Base-by-base conservation (phyloP, 2,888 invertebrate species). In the Stenichneumon culpator region DNA sequence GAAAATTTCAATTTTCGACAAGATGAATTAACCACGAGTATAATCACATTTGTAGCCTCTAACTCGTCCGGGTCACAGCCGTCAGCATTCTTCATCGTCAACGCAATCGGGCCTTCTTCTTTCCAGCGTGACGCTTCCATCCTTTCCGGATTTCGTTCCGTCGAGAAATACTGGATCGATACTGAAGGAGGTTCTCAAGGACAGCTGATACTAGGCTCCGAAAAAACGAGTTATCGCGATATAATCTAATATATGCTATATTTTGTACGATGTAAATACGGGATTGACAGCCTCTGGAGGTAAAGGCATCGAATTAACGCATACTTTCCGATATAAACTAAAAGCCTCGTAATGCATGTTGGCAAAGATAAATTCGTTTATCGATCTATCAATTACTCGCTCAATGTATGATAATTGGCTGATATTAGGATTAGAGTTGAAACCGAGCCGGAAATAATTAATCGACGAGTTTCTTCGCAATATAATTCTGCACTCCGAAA, bases 141-240 rank as follows among this genome's bases (percentile, higher is more conserved):
- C 95, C 86, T 95, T 95, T 91, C 94, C 95, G 2, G 95, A 95
- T 90, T 95, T 95, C 88, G 94, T 95, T 50, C 95, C 95, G 87
- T 95, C 94, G 68, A 93, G 95, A 88, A 95, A 95, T 92, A 95
- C 95, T 65, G 95, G 96, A 90, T 95, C 96, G 7, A 96, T 96
- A 91, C 91, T 96, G 77, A 96, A 96, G 92, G 96, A 96, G 93
- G 95, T 96, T 36, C 92, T 96, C 65, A 96, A 96, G 90, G 95
- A 96, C 90, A 95, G 95, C 91, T 95, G 94, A 94, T 94, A 92
- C 90, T 93, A 90, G 91, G 86, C 50, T 63, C 63, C 19, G 28
- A 57, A 57, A 28, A 63, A 25, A 25, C 22, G n/a, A 32, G 32
- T 47, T 65, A 57, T 74, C 16, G 6, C 74, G 36, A 47, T 52